Conservation (phyloP, 1,140 invertebrate genomes). For the Eumaeus atala region DNA sequence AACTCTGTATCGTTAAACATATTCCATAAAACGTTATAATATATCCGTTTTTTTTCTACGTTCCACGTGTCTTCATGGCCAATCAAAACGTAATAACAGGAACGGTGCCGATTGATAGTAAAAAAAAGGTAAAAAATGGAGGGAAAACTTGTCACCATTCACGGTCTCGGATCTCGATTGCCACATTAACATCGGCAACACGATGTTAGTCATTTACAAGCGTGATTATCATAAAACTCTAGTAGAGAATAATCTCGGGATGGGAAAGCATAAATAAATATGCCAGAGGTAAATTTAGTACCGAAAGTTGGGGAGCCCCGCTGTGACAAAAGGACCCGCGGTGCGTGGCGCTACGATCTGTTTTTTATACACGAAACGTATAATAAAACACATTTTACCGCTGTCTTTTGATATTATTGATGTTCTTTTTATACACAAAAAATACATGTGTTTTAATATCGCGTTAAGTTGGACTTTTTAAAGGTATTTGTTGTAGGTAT, state of each 20-base stretch:
- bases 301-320: constrained; percentile 44
- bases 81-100: background rate
- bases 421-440: background rate
- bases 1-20: background rate
- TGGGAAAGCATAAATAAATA: constrained; percentile 57
- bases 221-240: constrained; percentile 66
- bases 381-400: constrained; percentile 27
- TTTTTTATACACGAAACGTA: constrained; percentile 27
- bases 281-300: constrained; percentile 63
- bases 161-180: constrained; percentile 26
- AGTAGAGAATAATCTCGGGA: constrained; percentile 66
- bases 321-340: constrained; percentile 54
- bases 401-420: constrained; percentile 21
- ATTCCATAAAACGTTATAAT: background rate
- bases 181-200: constrained; percentile 44
- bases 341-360: constrained; percentile 47
- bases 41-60: too few relatives aligned
- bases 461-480: too few relatives aligned
- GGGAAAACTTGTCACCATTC: constrained; percentile 32
- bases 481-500: too few relatives aligned
- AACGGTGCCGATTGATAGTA: constrained; percentile 18
- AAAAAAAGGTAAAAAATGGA: constrained; percentile 19
- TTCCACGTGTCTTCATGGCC: background rate
- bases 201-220: constrained; percentile 56
- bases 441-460: too few relatives aligned